Evolutionary conservation across 2,888 invertebrate species (phyloP).

Genomic region (Drosophila colorata): DNA sequence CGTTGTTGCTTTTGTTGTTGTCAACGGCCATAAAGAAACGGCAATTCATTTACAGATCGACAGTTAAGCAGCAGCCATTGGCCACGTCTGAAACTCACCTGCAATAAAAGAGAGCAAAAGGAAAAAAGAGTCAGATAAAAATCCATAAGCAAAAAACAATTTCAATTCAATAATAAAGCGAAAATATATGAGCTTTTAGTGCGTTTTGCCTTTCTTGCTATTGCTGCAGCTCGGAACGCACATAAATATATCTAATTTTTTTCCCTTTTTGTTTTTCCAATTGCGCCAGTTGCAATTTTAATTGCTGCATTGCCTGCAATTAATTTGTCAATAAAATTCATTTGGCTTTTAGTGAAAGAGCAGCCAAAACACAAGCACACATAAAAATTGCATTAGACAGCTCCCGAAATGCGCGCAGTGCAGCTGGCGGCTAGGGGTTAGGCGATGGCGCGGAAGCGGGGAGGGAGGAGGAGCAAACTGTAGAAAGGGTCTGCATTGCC

Average conservation of each 20-base stretch:
- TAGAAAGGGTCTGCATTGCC: conserved; percentile 25
- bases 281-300: conserved; percentile 64
- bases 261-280: conserved; percentile 4
- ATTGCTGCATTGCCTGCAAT: conserved; percentile 81
- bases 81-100: conserved; percentile 39
- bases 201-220: not conserved
- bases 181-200: not conserved
- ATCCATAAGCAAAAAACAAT: not conserved
- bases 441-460: not conserved
- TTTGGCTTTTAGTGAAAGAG: conserved; percentile 76
- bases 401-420: conserved; percentile 2
- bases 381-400: conserved; percentile 56
- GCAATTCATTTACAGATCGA: conserved; percentile 17
- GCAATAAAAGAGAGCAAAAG: conserved; percentile 23
- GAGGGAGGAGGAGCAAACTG: not conserved
- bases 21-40: conserved; percentile 13
- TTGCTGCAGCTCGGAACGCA: not conserved
- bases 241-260: not conserved
- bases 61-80: conserved; percentile 21
- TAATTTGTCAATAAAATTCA: conserved; percentile 85
- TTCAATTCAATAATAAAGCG: not conserved
- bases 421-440: not conserved
- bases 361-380: conserved; percentile 29
- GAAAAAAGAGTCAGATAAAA: conserved; percentile 3
- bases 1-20: conserved; percentile 1